Percentiles rank a stretch among this genome's conserved stretches.
phyloP scores from a whole-genome alignment of 2,113 vertebrate species.

The Catharus bicknelli region DNA sequence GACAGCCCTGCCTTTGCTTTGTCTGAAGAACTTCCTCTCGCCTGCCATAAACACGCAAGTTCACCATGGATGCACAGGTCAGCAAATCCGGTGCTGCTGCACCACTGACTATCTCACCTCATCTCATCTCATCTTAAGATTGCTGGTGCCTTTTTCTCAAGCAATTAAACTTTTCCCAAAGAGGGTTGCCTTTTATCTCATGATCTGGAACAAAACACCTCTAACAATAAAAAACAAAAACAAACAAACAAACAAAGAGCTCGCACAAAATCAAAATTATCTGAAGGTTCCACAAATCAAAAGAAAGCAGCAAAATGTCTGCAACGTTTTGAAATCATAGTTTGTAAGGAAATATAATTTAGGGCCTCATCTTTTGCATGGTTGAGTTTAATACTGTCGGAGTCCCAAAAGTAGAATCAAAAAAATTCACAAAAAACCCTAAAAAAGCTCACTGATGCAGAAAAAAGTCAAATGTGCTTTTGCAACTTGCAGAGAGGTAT shows the following conservation, averaged over 20 bases:
- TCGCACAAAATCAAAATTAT: neutral
- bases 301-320: neutral
- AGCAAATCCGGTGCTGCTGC: neutral
- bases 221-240: neutral
- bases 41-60: neutral
- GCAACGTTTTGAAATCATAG: accelerated
- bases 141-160: neutral
- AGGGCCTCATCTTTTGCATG: neutral
- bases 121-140: neutral
- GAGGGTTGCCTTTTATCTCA: neutral
- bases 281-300: neutral
- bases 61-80: neutral
- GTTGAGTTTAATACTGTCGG: neutral
- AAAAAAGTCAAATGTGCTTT: neutral
- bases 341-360: neutral
- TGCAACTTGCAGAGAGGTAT: neutral
- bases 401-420: neutral
- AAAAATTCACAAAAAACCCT: neutral
- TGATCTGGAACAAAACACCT: neutral
- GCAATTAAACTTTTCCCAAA: neutral
- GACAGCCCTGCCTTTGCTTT: neutral
- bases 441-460: neutral
- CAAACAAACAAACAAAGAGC: too few species aligned
- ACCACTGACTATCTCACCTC: neutral
- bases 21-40: neutral